Evolutionary conservation across 1,140 invertebrate genomes (phyloP).

Genomic region (Sitophilus oryzae): DNA sequence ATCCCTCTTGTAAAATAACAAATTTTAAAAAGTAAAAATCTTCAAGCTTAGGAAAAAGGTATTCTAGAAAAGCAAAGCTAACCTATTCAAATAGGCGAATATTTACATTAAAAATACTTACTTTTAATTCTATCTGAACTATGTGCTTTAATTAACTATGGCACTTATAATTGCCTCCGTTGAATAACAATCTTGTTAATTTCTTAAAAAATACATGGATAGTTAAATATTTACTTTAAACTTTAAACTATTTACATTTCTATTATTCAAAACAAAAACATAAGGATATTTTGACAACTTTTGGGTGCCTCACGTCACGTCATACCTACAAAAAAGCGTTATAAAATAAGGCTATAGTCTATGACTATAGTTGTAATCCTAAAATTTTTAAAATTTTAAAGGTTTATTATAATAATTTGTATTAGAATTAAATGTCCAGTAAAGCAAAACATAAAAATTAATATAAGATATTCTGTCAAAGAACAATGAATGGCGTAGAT

Average conservation of each 20-base stretch:
- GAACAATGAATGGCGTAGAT: too few relatives aligned
- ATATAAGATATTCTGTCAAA: too few relatives aligned
- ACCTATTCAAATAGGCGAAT: conserved; percentile 12
- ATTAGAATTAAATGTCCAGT: too few relatives aligned
- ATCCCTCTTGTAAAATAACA: conserved; percentile 3
- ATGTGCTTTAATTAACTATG: background rate
- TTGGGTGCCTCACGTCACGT: background rate
- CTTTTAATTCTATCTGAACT: background rate
- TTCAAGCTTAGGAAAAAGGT: background rate
- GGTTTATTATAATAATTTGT: too few relatives aligned
- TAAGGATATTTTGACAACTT: background rate
- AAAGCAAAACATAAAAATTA: too few relatives aligned
- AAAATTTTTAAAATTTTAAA: too few relatives aligned
- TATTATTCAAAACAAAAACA: conserved; percentile 17
- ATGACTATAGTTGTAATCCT: too few relatives aligned
- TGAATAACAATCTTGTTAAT: background rate
- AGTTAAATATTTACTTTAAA: background rate
- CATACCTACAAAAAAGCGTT: too few relatives aligned
- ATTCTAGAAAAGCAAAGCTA: conserved; percentile 4
- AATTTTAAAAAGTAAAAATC: background rate
- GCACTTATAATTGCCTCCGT: background rate
- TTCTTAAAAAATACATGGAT: background rate
- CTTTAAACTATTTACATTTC: conserved; percentile 11
- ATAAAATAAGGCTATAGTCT: too few relatives aligned
- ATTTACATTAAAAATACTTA: conserved; percentile 2